Base-by-base conservation (phyloP, 2,797 vertebrate genomes). In the Lycodopsis pacificus region DNA sequence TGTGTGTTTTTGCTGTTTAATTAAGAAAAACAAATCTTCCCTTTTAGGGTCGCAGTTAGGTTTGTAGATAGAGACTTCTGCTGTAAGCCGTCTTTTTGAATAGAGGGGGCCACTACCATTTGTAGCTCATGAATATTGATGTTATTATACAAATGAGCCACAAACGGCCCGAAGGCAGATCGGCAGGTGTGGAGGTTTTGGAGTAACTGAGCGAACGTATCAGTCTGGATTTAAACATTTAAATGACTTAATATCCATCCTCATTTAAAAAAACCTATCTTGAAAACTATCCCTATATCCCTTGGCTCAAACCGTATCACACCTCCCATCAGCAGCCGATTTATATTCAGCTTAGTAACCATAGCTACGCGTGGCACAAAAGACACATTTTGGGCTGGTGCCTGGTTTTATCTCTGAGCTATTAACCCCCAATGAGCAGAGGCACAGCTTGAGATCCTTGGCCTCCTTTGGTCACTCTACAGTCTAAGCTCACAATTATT, bases 361-460 rank as follows among this genome's bases (percentile, higher is more conserved):
- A 80, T 76, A 73, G 83, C 61, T 71, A 87, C 67, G 1, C 10
- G n/a, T 65, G 20, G 71, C 74, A 79, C 57, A 79, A 73, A 89
- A 77, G 65, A 64, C 65, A 83, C 72, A 73, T 79, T 89, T 81
- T 77, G 78, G 65, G 42, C n/a, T 58, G 70, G 74, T 44, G 81
- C 46, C 54, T 64, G 25, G 49, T 80, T 85, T 84, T 83, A 83
- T 86, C 62, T 71, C 32, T 48, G 34, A 76, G 72, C 76, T 77
- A 75, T 83, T 74, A 84, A 87, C 84, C 84, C 81, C 72, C 8
- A 15, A 62, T 80, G 83, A 86, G 71, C 70, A 51, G 53, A 8
- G 38, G 53, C 74, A 72, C 73, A 89, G 79, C 73, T 69, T 83
- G 76, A 77, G 54, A 76, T 77, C 58, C 57, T 76, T 61, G 0